A percentile compares a stretch with the other conserved stretches of the same genome.
Conservation (phyloP, 2,113 vertebrate genomes). For the Dasyprocta punctata region DNA sequence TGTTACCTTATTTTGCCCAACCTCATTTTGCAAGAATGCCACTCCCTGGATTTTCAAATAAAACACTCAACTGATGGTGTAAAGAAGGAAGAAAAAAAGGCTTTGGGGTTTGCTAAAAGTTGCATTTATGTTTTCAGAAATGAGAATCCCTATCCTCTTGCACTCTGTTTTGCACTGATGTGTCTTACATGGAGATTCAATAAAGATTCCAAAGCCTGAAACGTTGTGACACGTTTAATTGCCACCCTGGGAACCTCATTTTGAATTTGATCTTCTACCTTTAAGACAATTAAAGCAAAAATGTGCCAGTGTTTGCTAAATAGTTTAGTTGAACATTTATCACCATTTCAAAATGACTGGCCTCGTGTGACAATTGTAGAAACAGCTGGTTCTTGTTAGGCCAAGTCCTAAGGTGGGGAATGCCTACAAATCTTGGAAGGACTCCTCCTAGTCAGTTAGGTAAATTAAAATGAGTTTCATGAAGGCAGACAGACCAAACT, state of each 20-base stretch:
- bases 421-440: background rate
- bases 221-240: background rate
- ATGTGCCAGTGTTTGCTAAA: background rate
- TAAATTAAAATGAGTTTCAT: background rate
- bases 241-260: background rate
- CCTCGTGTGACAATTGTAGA: background rate
- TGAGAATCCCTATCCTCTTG: background rate
- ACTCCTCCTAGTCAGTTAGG: background rate
- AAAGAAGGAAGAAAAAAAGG: background rate
- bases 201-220: constrained; percentile 50
- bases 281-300: background rate
- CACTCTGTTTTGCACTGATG: background rate
- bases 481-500: background rate
- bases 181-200: constrained; percentile 48
- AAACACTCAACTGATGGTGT: background rate
- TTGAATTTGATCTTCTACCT: background rate
- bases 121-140: background rate
- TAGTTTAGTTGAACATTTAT: background rate
- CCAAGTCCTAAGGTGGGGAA: background rate
- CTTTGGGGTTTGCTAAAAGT: background rate
- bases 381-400: background rate
- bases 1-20: background rate
- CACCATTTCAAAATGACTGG: background rate
- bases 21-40: background rate
- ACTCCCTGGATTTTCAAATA: background rate